phyloP scores from a whole-genome alignment of 2,888 invertebrate species.

The Pyrochroa serraticornis region DNA sequence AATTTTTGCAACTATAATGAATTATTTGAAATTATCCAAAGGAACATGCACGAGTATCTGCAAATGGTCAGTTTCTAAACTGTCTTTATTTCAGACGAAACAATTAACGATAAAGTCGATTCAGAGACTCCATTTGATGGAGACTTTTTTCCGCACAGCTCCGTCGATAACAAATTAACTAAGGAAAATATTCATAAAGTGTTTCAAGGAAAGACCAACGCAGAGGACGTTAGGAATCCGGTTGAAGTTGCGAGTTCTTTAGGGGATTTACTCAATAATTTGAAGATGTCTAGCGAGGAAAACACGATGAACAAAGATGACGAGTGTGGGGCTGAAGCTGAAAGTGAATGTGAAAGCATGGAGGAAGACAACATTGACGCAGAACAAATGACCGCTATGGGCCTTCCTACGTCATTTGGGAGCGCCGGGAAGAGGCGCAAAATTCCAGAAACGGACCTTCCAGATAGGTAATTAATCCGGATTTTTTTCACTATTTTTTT shows the following conservation, averaged over 20 bases:
- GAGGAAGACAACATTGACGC: constrained; percentile 23
- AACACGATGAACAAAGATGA: constrained; percentile 41
- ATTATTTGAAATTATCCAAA: too few relatives aligned
- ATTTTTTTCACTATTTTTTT: too few relatives aligned
- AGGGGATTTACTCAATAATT: constrained; percentile 64
- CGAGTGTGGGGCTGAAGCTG: constrained; percentile 42
- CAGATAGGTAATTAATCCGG: constrained; percentile 13
- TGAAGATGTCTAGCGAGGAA: constrained; percentile 44
- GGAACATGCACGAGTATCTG: too few relatives aligned
- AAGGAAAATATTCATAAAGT: constrained; percentile 28
- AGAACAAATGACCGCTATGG: constrained; percentile 46
- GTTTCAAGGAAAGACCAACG: constrained; percentile 21
- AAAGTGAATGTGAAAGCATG: constrained; percentile 25
- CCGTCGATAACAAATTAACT: constrained; percentile 12
- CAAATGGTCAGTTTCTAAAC: background rate
- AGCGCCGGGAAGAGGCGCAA: constrained; percentile 4
- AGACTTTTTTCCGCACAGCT: constrained; percentile 5
- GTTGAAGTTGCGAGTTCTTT: constrained; percentile 60
- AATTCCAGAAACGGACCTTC: constrained; percentile 1
- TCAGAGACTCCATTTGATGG: background rate
- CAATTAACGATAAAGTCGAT: constrained; percentile 17
- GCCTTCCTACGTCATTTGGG: constrained; percentile 50
- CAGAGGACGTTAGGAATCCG: constrained; percentile 15
- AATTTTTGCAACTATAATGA: too few relatives aligned
- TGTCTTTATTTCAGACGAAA: constrained; percentile 11